A percentile compares a stretch with the other conserved stretches of the same genome.
phyloP scores from a whole-genome alignment of 2,888 invertebrate species.

The Frankliniella fusca region DNA sequence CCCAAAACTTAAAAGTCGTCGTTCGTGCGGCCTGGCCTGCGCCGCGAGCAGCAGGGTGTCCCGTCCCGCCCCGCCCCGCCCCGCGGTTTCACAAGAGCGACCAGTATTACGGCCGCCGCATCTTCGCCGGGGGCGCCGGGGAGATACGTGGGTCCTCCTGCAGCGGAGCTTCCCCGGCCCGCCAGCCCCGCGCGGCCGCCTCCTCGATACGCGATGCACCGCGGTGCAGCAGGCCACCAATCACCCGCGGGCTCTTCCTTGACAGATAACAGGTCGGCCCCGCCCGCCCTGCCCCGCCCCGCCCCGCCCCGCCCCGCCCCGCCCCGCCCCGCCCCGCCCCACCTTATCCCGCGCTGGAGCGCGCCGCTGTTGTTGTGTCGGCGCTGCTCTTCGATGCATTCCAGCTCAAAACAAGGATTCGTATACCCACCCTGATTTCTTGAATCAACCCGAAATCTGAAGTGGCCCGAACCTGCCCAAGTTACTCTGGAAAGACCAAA shows the following conservation, averaged over 20 bases:
- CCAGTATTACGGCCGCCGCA: too few relatives aligned
- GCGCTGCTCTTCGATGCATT: too few relatives aligned
- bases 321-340: not conserved
- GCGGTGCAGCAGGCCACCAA: not conserved
- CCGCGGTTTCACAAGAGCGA: not conserved
- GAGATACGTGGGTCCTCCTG: not conserved
- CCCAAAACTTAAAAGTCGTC: not conserved
- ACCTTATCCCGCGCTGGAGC: not conserved
- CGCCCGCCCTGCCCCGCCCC: not conserved
- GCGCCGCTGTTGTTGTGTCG: too few relatives aligned
- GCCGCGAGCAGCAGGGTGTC: not conserved
- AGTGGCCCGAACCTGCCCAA: too few relatives aligned
- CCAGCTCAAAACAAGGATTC: too few relatives aligned
- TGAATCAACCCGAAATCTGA: too few relatives aligned
- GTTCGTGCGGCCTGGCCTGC: not conserved
- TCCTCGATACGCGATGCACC: not conserved
- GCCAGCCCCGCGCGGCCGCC: not conserved
- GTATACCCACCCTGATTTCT: too few relatives aligned
- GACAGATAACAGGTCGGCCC: constrained; percentile 4
- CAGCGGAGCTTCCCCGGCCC: not conserved
- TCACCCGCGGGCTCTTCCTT: not conserved
- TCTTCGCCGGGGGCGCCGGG: not conserved
- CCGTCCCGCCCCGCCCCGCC: too few relatives aligned
- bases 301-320: not conserved
- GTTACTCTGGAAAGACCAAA: too few relatives aligned